Evolutionary conservation across 2,797 vertebrate genomes (phyloP).

Genomic region (Etheostoma perlongum): DNA sequence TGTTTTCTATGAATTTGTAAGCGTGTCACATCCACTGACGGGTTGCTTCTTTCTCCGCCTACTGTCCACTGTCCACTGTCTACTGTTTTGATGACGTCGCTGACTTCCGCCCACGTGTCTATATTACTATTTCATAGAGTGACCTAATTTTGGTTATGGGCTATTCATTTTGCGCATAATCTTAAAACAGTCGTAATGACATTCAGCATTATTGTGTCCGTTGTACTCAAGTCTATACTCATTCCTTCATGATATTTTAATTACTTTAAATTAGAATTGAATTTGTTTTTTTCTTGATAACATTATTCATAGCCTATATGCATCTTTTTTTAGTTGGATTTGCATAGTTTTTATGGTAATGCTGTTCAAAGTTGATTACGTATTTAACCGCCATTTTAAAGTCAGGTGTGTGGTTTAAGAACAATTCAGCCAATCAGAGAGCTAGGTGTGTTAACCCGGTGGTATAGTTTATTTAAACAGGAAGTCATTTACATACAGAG

Average conservation of each 20-base stretch:
- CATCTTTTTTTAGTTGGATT: not conserved
- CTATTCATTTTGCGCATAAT: not conserved
- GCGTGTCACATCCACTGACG: conserved; percentile 77
- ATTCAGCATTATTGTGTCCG: not conserved
- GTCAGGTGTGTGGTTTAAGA: conserved; percentile 13
- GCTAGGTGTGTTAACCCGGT: not conserved
- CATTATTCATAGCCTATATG: not conserved
- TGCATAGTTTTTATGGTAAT: not conserved
- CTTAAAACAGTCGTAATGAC: not conserved
- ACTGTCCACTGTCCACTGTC: conserved; percentile 7
- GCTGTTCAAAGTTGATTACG: not conserved
- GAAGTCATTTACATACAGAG: conserved; percentile 64
- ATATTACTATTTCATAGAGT: conserved; percentile 61
- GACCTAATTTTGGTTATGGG: conserved; percentile 44
- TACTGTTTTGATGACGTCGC: conserved; percentile 85
- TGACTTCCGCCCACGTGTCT: conserved; percentile 87
- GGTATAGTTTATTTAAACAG: conserved; percentile 69
- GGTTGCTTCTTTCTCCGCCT: conserved; percentile 55
- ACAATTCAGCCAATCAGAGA: conserved; percentile 59
- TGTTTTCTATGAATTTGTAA: conserved; percentile 77
- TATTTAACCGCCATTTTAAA: conserved; percentile 9
- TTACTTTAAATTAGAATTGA: not conserved
- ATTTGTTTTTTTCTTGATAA: not conserved
- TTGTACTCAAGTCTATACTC: not conserved
- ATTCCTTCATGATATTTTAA: not conserved